phyloP scores from a whole-genome alignment of 2,888 invertebrate species.

The Clusia tigrina region DNA sequence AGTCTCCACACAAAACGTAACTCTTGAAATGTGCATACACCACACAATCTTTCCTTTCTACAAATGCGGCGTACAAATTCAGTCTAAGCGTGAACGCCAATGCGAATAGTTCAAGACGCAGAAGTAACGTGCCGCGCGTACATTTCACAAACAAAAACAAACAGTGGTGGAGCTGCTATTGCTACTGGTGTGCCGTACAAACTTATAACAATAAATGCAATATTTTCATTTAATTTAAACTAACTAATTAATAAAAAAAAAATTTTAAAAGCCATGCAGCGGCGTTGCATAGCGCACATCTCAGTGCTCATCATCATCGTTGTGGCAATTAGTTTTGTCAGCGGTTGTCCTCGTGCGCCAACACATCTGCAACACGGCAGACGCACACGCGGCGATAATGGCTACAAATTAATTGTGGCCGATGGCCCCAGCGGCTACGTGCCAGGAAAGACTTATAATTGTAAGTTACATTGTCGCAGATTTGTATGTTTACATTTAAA shows the following conservation, averaged over 20 bases:
- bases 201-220: no score
- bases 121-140: neutral
- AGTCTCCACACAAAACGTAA: neutral
- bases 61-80: no score
- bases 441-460: conserved; percentile 83
- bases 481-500: no score
- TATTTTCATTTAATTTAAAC: neutral
- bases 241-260: neutral
- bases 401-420: conserved; percentile 81
- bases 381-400: conserved; percentile 84
- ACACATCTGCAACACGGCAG: conserved; percentile 58
- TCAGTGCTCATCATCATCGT: conserved; percentile 43
- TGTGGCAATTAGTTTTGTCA: conserved; percentile 51
- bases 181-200: no score
- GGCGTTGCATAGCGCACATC: conserved; percentile 32
- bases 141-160: neutral
- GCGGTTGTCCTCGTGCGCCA: conserved; percentile 60
- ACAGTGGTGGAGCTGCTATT: neutral
- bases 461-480: conserved; percentile 68
- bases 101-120: conserved; percentile 2
- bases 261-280: conserved; percentile 12
- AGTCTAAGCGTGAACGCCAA: conserved; percentile 23
- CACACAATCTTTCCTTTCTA: neutral
- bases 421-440: conserved; percentile 83
- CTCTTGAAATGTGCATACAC: neutral